These are phyloP conservation scores for Rallus limicola DNA, from an alignment of 2,113 vertebrate genomes.

Conservation along the genomic window DNA sequence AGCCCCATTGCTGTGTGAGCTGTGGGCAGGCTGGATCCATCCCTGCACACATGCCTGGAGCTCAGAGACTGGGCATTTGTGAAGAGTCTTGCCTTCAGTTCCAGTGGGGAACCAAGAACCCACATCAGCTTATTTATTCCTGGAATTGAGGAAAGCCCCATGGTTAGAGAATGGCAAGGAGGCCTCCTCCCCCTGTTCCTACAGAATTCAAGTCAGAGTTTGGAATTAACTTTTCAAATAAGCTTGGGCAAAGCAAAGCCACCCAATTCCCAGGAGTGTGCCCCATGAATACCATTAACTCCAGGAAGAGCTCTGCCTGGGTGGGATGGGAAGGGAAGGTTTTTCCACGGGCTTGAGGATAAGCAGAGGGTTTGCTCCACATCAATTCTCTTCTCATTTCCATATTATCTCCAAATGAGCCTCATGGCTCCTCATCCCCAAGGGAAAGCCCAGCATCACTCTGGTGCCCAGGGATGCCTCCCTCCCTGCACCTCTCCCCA, in stretches of 20 bases:
- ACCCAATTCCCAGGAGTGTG: rapidly evolving
- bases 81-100: too few species aligned
- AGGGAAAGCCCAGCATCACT: not conserved
- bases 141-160: not conserved
- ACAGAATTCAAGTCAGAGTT: not conserved
- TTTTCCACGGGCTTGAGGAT: not conserved
- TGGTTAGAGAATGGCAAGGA: not conserved
- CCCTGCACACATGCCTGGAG: not conserved
- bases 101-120: not conserved
- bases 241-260: not conserved
- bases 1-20: not conserved
- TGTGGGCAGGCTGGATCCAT: not conserved
- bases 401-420: not conserved
- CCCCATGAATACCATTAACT: not conserved
- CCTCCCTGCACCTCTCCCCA: not conserved
- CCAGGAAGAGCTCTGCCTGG: not conserved
- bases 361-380: not conserved
- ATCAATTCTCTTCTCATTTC: not conserved
- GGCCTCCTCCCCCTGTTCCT: not conserved
- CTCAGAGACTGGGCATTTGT: not conserved
- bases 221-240: not conserved
- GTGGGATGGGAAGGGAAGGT: not conserved
- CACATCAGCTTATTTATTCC: not conserved
- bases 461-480: rapidly evolving
- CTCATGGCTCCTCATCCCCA: rapidly evolving